Evolutionary conservation across 2,797 vertebrate genomes (phyloP).

Genomic region (Tragopan temminckii): DNA sequence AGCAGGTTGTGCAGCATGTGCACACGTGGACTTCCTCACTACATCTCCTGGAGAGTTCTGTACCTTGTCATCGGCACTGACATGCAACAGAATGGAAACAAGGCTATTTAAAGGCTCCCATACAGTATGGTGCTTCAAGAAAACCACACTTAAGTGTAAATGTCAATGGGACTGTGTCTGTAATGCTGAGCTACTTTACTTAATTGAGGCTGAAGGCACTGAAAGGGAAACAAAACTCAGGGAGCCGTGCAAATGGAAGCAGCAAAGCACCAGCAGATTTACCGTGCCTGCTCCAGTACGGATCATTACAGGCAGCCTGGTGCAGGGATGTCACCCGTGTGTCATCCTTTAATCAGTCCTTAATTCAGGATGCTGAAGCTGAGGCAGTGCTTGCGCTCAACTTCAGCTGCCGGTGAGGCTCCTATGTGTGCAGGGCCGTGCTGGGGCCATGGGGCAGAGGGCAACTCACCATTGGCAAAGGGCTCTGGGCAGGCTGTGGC

Average conservation of each 20-base stretch:
- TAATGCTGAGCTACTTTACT: not conserved
- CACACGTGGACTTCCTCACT: not conserved
- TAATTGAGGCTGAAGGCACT: not conserved
- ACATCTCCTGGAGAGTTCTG: slow-evolving; percentile 20
- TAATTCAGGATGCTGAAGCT: not conserved
- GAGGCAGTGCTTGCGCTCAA: not conserved
- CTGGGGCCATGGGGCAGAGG: not conserved
- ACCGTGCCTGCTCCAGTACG: not conserved
- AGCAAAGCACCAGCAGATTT: not conserved
- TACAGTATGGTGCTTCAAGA: not conserved
- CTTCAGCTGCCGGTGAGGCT: not conserved
- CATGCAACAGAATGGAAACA: slow-evolving; percentile 34
- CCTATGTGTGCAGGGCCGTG: not conserved
- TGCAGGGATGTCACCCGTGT: rapidly evolving
- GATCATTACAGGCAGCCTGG: not conserved
- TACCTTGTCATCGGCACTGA: slow-evolving; percentile 47
- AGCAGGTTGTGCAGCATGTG: not conserved
- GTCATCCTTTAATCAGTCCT: rapidly evolving
- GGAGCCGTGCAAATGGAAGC: not conserved
- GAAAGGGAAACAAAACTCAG: not conserved
- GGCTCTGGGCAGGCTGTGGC: not conserved
- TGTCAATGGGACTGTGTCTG: not conserved
- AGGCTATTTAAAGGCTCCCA: not conserved
- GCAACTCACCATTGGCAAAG: not conserved
- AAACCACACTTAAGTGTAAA: not conserved